Conservation (phyloP, 1,140 invertebrate species). For the Drosophila ohnishii region DNA sequence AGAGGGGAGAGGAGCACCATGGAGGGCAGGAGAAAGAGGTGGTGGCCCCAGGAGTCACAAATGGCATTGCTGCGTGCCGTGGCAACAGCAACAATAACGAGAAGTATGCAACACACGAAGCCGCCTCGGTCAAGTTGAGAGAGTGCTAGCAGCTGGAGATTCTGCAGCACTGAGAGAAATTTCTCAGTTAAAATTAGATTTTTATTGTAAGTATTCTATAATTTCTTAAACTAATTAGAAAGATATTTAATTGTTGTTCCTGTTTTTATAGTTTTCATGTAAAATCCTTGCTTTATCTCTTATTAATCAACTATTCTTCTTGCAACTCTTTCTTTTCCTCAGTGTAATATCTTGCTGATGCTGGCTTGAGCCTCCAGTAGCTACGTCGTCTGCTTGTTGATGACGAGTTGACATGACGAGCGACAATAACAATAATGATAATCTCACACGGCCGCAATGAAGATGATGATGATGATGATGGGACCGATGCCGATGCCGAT, state of each 20-base stretch:
- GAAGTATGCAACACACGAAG: conserved; percentile 67
- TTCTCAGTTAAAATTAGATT: not conserved
- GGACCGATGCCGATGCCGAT: conserved; percentile 28
- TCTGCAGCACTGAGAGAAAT: conserved; percentile 5
- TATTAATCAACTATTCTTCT: not conserved
- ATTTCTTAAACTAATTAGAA: too few relatives aligned
- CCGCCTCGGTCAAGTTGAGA: conserved; percentile 68
- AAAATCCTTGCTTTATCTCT: not conserved
- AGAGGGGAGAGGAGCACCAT: conserved; percentile 1
- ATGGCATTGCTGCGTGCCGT: conserved; percentile 75
- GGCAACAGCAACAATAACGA: conserved; percentile 54
- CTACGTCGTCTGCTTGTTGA: conserved; percentile 61
- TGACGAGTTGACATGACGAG: conserved; percentile 81
- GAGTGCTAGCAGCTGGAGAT: conserved; percentile 51
- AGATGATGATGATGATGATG: conserved; percentile 41
- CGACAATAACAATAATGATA: conserved; percentile 82
- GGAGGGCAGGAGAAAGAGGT: conserved; percentile 8
- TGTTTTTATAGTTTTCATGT: not conserved
- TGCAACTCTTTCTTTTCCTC: not conserved
- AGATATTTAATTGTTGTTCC: too few relatives aligned
- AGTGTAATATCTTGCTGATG: conserved; percentile 3
- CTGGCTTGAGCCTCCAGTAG: conserved; percentile 1
- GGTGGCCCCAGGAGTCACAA: conserved; percentile 59
- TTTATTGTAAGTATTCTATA: too few relatives aligned
- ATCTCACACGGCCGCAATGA: conserved; percentile 63